Evolutionary conservation across 92 coral and sea anemone species (phyloP).

Genomic region (Palythoa grandis): DNA sequence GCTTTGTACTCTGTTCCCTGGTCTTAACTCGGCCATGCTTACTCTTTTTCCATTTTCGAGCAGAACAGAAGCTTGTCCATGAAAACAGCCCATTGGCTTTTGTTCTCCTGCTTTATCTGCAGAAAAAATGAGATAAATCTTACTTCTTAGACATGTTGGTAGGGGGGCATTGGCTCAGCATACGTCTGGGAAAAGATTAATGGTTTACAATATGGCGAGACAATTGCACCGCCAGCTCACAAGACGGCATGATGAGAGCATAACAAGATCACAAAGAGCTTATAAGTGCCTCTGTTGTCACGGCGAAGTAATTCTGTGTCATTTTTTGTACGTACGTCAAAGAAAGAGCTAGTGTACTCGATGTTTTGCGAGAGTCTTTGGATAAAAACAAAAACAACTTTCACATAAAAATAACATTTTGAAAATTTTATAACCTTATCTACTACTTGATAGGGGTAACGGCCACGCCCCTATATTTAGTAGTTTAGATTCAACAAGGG

Average conservation of each 20-base stretch:
- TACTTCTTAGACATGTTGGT: slow-evolving; percentile 12
- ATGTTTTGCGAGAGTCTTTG: not conserved
- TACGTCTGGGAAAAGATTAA: slow-evolving; percentile 30
- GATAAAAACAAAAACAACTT: not conserved
- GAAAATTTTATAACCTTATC: not conserved
- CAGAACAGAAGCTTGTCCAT: slow-evolving; percentile 62
- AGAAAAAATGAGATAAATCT: not conserved
- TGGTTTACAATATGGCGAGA: slow-evolving; percentile 36
- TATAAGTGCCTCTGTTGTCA: slow-evolving; percentile 31
- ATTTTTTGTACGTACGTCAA: not conserved
- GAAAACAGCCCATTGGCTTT: slow-evolving; percentile 62
- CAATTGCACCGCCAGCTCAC: slow-evolving; percentile 13
- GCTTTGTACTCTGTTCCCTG: slow-evolving; percentile 77
- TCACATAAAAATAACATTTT: not conserved
- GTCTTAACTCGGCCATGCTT: slow-evolving; percentile 60
- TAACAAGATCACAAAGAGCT: slow-evolving; percentile 1
- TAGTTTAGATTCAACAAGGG: not conserved
- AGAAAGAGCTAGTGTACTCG: not conserved
- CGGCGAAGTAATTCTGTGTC: not conserved
- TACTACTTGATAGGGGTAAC: not conserved
- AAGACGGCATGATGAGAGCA: not conserved
- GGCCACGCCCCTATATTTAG: slow-evolving; percentile 35
- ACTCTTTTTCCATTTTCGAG: slow-evolving; percentile 62
- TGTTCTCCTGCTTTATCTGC: slow-evolving; percentile 53
- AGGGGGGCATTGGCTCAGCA: not conserved